Percentiles rank a stretch among this genome's conserved stretches.
phyloP scores from a whole-genome alignment of 2,888 invertebrate genomes.

The Platycheirus albimanus region DNA sequence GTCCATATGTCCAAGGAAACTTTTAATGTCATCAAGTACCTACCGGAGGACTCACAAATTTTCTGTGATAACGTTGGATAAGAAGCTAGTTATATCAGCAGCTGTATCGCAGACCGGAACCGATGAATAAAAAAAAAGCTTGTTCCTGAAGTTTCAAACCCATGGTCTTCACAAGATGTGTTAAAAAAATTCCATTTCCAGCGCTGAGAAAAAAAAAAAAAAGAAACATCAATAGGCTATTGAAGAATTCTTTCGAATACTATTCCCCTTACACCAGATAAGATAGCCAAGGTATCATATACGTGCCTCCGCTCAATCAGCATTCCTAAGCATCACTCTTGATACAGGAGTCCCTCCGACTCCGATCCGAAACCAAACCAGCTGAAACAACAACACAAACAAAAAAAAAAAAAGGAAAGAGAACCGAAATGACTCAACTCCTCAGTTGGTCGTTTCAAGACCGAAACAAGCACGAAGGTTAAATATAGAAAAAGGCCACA shows the following conservation, averaged over 20 bases:
- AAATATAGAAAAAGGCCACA: conserved; percentile 45
- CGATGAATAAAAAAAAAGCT: too few species aligned
- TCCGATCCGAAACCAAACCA: conserved; percentile 20
- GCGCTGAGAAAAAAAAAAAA: too few species aligned
- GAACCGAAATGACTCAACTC: conserved; percentile 39
- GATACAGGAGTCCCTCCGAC: background rate
- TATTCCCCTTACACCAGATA: background rate
- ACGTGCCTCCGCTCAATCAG: conserved; percentile 41
- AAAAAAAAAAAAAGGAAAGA: background rate
- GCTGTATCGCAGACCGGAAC: too few species aligned
- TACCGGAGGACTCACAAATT: too few species aligned
- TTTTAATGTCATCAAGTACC: too few species aligned
- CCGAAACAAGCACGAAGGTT: conserved; percentile 31
- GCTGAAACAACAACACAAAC: conserved; percentile 63
- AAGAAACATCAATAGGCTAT: too few species aligned
- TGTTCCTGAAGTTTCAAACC: too few species aligned
- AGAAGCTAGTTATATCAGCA: too few species aligned
- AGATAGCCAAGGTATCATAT: background rate
- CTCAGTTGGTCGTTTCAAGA: conserved; percentile 64
- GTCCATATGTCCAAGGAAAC: too few species aligned
- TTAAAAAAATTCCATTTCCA: too few species aligned
- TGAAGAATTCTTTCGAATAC: background rate
- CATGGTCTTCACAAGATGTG: too few species aligned
- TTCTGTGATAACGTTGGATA: too few species aligned
- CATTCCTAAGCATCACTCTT: conserved; percentile 49